Evolutionary conservation across 2,888 invertebrate genomes (phyloP), one percentile per base, ranked within the genome.

Genomic region (Tuberolachnus salignus): DNA sequence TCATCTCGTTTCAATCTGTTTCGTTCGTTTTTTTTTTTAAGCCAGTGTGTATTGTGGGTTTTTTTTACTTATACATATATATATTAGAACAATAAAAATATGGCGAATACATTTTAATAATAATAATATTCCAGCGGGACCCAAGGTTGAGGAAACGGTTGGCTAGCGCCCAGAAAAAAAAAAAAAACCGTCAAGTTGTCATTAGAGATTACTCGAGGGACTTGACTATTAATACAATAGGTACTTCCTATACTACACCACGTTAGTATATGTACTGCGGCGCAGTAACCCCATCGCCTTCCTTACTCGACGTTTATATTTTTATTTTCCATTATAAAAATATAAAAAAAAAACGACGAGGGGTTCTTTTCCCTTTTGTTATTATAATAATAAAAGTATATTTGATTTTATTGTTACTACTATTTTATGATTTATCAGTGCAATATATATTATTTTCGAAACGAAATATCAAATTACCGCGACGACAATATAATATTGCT

Each of bases 191-290:
- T 34, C 42, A 53, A 53, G 42, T 73, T 74, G 53, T 74, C 64
- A 64, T 74, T 64, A 64, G 73, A 53, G 73, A 74, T 51, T 64
- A 53, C 73, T 21, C 73, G 16, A 64, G 73, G 73, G 73, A 74
- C 21, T 63, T 44, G 16, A 64, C 63, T 74, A 64, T 63, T 53
- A 64, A 64, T 64, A 64, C 63, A 74, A 74, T 74, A 53, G n/a
- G 21, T 49, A 51, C 44, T 21, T n/a, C n/a, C n/a, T n/a, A n/a
- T n/a, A n/a, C n/a, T n/a, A n/a, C 42, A 19, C 21, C 42, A n/a
- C 11, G 42, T 34, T 6, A 6, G 34, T 4, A 34, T 34, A 34
- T n/a, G n/a, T 34, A 34, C 34, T 34, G 34, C 3, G 6, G 34
- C 6, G 34, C 34, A 34, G 34, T 34, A 34, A 34, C 34, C 34